Evolutionary conservation across 1,140 invertebrate species (phyloP), one percentile per base, ranked within the genome.

Genomic region (Protaetia brevitarsis): DNA sequence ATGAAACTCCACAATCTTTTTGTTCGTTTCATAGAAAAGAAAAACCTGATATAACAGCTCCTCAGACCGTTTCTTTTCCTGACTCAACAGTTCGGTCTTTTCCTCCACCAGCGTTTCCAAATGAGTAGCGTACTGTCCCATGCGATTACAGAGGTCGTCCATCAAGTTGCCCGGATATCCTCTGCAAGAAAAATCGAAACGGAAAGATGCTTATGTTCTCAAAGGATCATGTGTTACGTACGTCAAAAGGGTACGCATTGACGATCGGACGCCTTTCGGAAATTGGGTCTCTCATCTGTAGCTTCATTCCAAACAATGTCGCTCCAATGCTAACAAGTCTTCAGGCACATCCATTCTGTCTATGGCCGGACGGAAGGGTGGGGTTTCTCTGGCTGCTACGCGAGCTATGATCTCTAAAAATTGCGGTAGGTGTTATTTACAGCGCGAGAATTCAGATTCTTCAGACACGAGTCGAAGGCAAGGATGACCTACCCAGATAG

Each of bases 111-210:
- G 79, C 0, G 86, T 89, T 77, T 94, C 93, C 65, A 94, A 81
- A 77, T 94, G 93, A 71, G 91, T 93, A 2, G 92, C 92, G 74
- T 95, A 94, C 68, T 94, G 91, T 75, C 94, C 92, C 91, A 94
- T 94, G 30, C 92, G 84, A 36, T 89, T 81, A 2, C 94, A 73
- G 1, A 95, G 75, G 78, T 94, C 92, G 64, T 95, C 93, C 88
- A 94, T 92, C 16, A 94, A 79, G 78, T 93, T 92, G 76, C 92
- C 89, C 71, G 89, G 89, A 74, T 91, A 90, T 4, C 89, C 86
- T 73, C 90, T 90, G 68, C 6, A 76, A 80, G 34, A 70, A 30
- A 23, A 62, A 66, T n/a, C n/a, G n/a, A n/a, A 29, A n/a, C 6
- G 29, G 16, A n/a, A 34, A 58, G 37, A 11, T 1, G 2, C 19